phyloP scores from a whole-genome alignment of 23 tunicate species.

The Aplidium turbinatum region DNA sequence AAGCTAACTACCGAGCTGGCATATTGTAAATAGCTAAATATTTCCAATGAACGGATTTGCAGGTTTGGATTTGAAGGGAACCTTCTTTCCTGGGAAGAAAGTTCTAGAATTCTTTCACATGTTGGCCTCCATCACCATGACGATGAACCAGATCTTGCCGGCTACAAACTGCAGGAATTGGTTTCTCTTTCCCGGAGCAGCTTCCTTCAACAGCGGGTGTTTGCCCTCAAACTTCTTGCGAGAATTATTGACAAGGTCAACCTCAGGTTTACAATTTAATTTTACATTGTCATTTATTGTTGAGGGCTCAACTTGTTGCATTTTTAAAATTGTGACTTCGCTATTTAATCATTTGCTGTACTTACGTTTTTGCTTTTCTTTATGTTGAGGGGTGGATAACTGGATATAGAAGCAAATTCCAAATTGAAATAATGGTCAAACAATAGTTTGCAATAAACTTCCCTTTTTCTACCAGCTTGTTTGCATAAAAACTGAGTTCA shows the following conservation, averaged over 20 bases:
- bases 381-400: too few species aligned
- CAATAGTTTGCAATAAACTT: neutral
- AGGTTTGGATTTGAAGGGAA: conserved; percentile 87
- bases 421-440: neutral
- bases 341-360: neutral
- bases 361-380: neutral
- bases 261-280: neutral
- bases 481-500: too few species aligned
- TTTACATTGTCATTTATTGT: too few species aligned
- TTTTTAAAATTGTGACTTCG: neutral
- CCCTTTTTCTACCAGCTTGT: too few species aligned
- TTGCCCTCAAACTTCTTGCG: conserved; percentile 54
- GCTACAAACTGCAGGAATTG: conserved; percentile 77
- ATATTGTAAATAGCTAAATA: too few species aligned
- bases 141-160: conserved; percentile 62
- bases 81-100: conserved; percentile 44
- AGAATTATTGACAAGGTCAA: conserved; percentile 48
- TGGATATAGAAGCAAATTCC: neutral
- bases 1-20: too few species aligned
- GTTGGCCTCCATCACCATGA: conserved; percentile 88
- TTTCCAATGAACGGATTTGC: too few species aligned
- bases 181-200: conserved; percentile 55
- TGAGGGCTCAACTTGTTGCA: neutral
- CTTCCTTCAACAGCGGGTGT: conserved; percentile 60
- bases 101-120: conserved; percentile 47